A percentile compares a stretch with the other conserved stretches of the same genome.
These are phyloP conservation scores for Percina caprodes DNA, from an alignment of 2,113 vertebrate genomes.

Conservation along the genomic window DNA sequence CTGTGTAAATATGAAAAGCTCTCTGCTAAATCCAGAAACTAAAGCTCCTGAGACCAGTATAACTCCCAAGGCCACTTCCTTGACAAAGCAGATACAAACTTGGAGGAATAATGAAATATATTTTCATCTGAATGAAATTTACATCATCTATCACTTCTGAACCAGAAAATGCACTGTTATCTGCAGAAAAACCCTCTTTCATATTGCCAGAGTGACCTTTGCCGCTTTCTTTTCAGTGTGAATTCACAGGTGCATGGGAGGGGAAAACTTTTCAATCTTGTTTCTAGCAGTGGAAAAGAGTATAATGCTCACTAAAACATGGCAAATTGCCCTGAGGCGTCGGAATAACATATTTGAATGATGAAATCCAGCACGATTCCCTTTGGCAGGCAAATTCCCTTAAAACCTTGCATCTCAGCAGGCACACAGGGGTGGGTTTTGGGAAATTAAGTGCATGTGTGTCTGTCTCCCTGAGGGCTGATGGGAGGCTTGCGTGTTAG, in stretches of 20 bases:
- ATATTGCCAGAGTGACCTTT: constrained; percentile 59
- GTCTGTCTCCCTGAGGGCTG: constrained; percentile 49
- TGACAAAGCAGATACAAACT: constrained; percentile 42
- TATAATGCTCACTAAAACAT: constrained; percentile 57
- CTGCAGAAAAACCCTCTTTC: constrained; percentile 42
- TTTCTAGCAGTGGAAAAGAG: constrained; percentile 59
- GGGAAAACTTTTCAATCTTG: constrained; percentile 59
- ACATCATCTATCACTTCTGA: constrained; percentile 59
- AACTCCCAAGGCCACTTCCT: constrained; percentile 41
- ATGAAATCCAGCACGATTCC: constrained; percentile 72
- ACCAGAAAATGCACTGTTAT: constrained; percentile 50
- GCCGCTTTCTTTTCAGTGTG: constrained; percentile 48
- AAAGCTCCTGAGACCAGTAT: constrained; percentile 10
- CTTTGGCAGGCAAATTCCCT: constrained; percentile 71
- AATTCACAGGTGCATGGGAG: constrained; percentile 44
- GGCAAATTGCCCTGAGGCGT: constrained; percentile 67
- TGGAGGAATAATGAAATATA: constrained; percentile 54
- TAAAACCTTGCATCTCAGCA: constrained; percentile 72
- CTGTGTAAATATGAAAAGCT: constrained; percentile 26
- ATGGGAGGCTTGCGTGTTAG: constrained; percentile 37
- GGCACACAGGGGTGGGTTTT: constrained; percentile 58
- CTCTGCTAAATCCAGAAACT: constrained; percentile 44
- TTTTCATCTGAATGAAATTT: constrained; percentile 62
- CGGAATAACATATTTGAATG: constrained; percentile 74
- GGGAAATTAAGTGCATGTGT: constrained; percentile 57